A percentile compares a stretch with the other conserved stretches of the same genome.
Evolutionary conservation across 2,888 invertebrate genomes (phyloP).

Genomic region (Melipona bicolor): DNA sequence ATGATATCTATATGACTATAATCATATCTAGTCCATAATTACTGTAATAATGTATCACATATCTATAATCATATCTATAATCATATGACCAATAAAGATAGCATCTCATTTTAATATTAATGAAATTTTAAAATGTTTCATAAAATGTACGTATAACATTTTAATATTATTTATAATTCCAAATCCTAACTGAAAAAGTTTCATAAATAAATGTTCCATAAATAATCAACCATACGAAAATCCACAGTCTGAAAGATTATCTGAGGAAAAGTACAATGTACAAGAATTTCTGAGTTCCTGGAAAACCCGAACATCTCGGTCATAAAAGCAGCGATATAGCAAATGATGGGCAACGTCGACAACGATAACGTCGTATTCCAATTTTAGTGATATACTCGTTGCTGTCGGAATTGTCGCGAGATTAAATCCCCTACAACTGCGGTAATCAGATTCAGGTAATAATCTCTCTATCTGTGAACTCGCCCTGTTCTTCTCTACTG

Average conservation of each 20-base stretch:
- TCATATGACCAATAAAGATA: no score
- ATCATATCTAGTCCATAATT: no score
- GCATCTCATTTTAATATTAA: background rate
- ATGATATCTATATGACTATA: no score
- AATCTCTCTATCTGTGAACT: slow-evolving; percentile 69
- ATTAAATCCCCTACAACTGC: slow-evolving; percentile 70
- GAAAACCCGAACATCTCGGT: slow-evolving; percentile 34
- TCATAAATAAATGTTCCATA: background rate
- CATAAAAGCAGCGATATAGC: background rate
- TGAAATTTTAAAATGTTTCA: background rate
- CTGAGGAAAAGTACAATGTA: background rate
- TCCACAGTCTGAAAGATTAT: background rate
- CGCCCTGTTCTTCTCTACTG: background rate
- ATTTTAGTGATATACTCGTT: slow-evolving; percentile 62
- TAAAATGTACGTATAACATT: background rate
- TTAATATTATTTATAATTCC: background rate
- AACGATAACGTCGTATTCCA: slow-evolving; percentile 63
- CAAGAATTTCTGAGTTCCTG: background rate
- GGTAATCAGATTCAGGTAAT: slow-evolving; percentile 74
- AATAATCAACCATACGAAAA: background rate
- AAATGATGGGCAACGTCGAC: slow-evolving; percentile 42
- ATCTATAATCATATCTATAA: no score
- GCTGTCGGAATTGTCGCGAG: slow-evolving; percentile 62
- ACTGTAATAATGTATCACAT: no score
- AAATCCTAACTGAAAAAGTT: background rate